phyloP scores from a whole-genome alignment of 2,113 vertebrate genomes.

The Eulemur rufifrons region DNA sequence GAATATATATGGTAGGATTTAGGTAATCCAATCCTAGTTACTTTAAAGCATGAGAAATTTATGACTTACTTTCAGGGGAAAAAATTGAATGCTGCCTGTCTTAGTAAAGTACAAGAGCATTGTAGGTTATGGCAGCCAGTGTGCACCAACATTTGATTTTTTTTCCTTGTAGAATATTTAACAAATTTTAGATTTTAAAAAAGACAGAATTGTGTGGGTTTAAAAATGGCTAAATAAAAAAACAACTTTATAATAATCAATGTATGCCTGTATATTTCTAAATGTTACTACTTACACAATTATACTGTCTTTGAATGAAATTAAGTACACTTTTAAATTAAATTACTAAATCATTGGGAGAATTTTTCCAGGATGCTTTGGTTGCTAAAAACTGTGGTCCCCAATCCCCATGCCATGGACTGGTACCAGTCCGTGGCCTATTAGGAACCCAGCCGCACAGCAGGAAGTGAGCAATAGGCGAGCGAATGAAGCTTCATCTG shows the following conservation, averaged over 20 bases:
- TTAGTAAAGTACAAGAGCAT: background rate
- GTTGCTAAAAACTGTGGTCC: background rate
- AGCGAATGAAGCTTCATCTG: no score
- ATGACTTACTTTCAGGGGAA: background rate
- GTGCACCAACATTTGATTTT: background rate
- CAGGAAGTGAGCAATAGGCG: no score
- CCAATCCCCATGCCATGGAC: no score
- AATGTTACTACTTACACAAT: background rate
- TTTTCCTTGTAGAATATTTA: background rate
- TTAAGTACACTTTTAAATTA: conserved; percentile 12
- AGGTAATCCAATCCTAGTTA: background rate
- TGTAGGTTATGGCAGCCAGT: background rate
- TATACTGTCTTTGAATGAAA: conserved; percentile 10
- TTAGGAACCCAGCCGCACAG: no score
- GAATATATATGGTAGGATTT: background rate
- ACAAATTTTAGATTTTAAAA: background rate
- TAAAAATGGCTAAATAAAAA: background rate
- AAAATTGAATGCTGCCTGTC: background rate
- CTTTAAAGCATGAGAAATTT: background rate
- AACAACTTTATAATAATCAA: background rate
- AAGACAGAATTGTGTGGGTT: background rate
- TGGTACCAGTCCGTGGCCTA: no score
- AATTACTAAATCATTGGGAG: background rate
- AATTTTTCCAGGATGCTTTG: background rate
- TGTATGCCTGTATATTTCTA: background rate